These are phyloP conservation scores for Platynereis dumerilii DNA, from an alignment of 2,888 invertebrate species.

Conservation along the genomic window DNA sequence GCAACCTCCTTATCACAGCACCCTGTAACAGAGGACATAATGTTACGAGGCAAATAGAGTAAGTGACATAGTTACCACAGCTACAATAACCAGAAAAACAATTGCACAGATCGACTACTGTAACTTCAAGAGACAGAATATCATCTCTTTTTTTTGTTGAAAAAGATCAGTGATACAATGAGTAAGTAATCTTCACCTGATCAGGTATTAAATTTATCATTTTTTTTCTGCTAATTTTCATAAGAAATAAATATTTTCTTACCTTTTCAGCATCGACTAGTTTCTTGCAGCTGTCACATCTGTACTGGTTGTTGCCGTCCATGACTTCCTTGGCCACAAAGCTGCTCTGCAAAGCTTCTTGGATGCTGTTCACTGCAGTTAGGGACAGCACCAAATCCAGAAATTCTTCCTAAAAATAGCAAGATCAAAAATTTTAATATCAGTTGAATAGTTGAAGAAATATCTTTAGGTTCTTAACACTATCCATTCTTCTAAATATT, in stretches of 20 bases:
- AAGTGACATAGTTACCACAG: not conserved
- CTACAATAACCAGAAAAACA: not conserved
- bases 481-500: too few relatives aligned
- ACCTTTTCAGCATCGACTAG: conserved; percentile 63
- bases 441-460: too few relatives aligned
- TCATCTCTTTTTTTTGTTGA: not conserved
- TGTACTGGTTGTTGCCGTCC: conserved; percentile 61
- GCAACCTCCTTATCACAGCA: conserved; percentile 57
- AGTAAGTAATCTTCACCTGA: too few relatives aligned
- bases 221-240: too few relatives aligned
- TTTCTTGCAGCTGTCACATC: conserved; percentile 58
- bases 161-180: not conserved
- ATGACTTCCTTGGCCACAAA: conserved; percentile 57
- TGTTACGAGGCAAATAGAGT: not conserved
- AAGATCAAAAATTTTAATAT: too few relatives aligned
- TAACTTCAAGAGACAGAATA: not conserved
- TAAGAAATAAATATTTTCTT: conserved; percentile 13
- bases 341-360: conserved; percentile 45
- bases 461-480: too few relatives aligned
- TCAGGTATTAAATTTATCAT: too few relatives aligned
- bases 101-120: not conserved
- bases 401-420: conserved; percentile 55
- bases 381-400: conserved; percentile 60
- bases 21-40: conserved; percentile 46
- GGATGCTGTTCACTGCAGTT: conserved; percentile 52